Percentiles rank a stretch among this genome's conserved stretches.
phyloP scores from a whole-genome alignment of 2,113 vertebrate species.

The Aix galericulata region DNA sequence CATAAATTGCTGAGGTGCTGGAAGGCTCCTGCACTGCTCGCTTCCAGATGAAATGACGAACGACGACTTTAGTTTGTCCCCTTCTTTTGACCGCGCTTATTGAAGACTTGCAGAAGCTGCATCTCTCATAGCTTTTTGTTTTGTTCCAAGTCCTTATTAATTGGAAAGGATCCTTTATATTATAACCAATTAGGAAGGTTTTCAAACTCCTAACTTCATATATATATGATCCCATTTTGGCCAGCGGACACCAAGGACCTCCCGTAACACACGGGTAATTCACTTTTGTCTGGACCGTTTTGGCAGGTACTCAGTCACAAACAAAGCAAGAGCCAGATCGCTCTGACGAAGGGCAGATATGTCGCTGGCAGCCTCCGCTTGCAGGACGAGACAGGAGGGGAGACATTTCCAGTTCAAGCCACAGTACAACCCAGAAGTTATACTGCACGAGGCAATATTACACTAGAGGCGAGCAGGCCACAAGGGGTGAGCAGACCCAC shows the following conservation, averaged over 20 bases:
- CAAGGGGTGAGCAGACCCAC: neutral
- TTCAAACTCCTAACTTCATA: neutral
- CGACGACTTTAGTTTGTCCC: neutral
- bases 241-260: neutral
- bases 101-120: neutral
- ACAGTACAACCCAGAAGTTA: neutral
- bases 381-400: neutral
- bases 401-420: neutral
- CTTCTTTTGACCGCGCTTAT: neutral
- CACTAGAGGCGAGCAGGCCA: neutral
- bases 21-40: neutral
- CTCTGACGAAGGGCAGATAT: neutral
- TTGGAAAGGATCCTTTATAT: neutral
- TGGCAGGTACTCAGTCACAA: neutral
- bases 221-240: neutral
- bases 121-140: neutral
- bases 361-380: neutral
- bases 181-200: neutral
- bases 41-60: neutral
- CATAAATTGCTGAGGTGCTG: neutral
- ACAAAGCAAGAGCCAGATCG: neutral
- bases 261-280: neutral
- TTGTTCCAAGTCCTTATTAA: neutral
- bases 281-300: neutral
- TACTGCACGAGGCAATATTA: neutral